Conservation (phyloP, 2,113 vertebrate species). For the Phalacrocorax carbo region DNA sequence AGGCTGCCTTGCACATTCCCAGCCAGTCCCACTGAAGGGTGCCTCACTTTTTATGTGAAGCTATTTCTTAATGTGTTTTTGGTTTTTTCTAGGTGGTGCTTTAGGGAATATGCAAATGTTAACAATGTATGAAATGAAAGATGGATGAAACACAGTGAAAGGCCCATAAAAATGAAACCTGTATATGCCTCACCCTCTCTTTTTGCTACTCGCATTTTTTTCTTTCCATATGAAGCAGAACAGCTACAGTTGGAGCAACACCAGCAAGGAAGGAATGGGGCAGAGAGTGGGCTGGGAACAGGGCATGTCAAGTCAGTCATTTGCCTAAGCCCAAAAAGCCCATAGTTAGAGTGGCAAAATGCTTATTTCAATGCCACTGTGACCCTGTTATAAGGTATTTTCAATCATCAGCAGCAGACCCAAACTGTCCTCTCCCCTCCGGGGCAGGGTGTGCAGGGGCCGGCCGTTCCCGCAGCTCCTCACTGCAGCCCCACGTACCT, state of each 20-base stretch:
- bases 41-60: not conserved
- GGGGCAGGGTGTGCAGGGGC: not conserved
- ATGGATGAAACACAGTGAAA: not conserved
- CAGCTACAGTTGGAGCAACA: not conserved
- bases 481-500: fast-evolving
- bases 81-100: not conserved
- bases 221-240: not conserved
- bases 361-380: not conserved
- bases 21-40: fast-evolving
- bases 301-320: not conserved
- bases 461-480: not conserved
- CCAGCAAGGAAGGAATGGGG: not conserved
- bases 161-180: not conserved
- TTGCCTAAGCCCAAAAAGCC: not conserved
- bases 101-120: not conserved
- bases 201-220: not conserved
- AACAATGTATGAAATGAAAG: not conserved
- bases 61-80: not conserved
- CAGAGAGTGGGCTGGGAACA: not conserved
- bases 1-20: not conserved
- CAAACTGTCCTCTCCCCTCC: not conserved
- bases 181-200: not conserved
- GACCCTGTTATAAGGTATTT: not conserved
- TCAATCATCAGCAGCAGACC: not conserved
- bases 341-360: not conserved